Evolutionary conservation across 2,888 invertebrate species (phyloP), one percentile per base, ranked within the genome.

Genomic region (Trissolcus japonicus): DNA sequence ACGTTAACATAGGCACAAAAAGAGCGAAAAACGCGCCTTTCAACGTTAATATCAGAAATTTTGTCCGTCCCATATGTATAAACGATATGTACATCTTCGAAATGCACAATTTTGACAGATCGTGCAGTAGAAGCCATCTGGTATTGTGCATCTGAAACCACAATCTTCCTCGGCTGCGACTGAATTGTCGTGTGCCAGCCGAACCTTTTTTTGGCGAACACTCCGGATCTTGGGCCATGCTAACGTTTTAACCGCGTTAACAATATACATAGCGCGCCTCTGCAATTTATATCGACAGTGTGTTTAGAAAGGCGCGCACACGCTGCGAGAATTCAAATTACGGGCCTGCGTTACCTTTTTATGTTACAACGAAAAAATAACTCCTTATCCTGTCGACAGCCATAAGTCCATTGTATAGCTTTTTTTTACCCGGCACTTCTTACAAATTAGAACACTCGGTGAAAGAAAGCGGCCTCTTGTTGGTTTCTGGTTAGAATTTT

Each of bases 131-230:
- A 55, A 48, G 74, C 76, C 79, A 76, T 79, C 79, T 79, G 78
- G 63, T 63, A 67, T 29, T 61, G 59, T 60, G 71, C 76, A 69
- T 69, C 79, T 62, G 67, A 74, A 76, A 79, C 79, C 79, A 69
- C 76, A 79, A 76, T 69, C 69, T 79, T 76, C 74, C 74, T 66
- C 25, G 56, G 55, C 43, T 67, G 41, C 53, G 40, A 76, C 69
- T 61, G 56, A 78, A 67, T 67, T 61, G 73, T 71, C 79, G 79
- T 76, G 79, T 76, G 79, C 69, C 79, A 50, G 55, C 16, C 59
- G 55, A 46, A 7, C 17, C 1, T 29, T 51, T 51, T 66, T 69
- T 69, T 68, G 19, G 48, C 68, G 68, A 78, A 75, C 72, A 75
- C 75, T 72, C 68, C 74, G 76, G 73, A 79, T 73, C 65, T 71